Base-by-base conservation (phyloP, 1,140 invertebrate species). In the Drosophila guanche region DNA sequence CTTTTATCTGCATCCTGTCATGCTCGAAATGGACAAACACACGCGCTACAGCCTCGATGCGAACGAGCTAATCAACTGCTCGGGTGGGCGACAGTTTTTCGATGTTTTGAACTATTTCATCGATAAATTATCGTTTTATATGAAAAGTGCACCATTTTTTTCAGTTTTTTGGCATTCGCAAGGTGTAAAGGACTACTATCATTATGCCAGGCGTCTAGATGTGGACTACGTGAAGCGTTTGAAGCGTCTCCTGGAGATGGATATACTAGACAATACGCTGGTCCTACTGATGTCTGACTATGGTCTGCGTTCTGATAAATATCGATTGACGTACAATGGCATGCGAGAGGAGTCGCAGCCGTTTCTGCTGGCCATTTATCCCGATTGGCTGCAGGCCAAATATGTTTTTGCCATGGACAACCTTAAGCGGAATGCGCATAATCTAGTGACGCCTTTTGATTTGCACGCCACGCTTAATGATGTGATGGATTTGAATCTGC, bases 281-380 rank as follows among this genome's bases (percentile, higher is more conserved):
- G 78, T 98, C 0, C 92, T 99, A 5, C 93, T 98, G 4, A 92
- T 98, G 79, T 97, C 97, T 72, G 98, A 99, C 90, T 98, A 99
- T 90, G 98, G 98, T 0, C 95, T 97, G 79, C 91, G 98, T 14
- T 40, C 22, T 1, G 98, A 95, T 92, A 96, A 96, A 2, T 93
- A 93, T 43, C 81, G 92, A 8, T 77, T 84, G 43, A 98, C 97
- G 0, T 95, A 95, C 75, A 94, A 95, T 65, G 95, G 96, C 90
- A 93, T 98, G 69, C 16, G 59, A 3, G 98, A 99, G 90, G 97
- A 98, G 90, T 92, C 97, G 29, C 91, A 98, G 25, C 98, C 98
- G 0, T 95, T 97, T 58, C 92, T 97, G 10, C 95, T 95, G 69
- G 90, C 97, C 1, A 92, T 95, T 29, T 76, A 98, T 10, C 97